Evolutionary conservation across 2,888 invertebrate species (phyloP), one percentile per base, ranked within the genome.

Genomic region (Neoaliturus tenellus): DNA sequence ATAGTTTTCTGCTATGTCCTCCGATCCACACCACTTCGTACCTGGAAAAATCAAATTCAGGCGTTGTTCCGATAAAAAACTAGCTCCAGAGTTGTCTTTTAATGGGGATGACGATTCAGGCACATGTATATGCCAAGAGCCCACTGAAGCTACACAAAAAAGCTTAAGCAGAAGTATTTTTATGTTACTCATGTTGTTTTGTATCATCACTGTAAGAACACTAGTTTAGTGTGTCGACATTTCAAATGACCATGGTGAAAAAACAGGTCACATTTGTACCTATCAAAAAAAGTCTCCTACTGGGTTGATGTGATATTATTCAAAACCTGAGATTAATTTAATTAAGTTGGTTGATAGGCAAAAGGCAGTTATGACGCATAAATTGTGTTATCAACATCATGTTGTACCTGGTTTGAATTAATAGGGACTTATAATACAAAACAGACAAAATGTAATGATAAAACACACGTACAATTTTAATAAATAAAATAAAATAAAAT

Each of bases 21-120:
- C 98, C 0, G 96, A 95, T 20, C 98, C 98, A 89, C 98, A 98
- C 97, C 97, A 97, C 90, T 97, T 97, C 48, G 97, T 97, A 86
- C 97, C 97, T 96, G 89, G 0, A 90, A 90, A 80, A 75, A 75
- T 62, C 31, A 62, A 14, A 62, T 80, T 83, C 10, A 81, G 31
- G 17, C 31, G 28, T 62, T 62, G 62, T 1, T 62, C 62, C 12
- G 62, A 62, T 3, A 62, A 17, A 80, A 8, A 33, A 48, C 28
- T 33, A 20, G 28, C 31, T 14, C 55, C 55, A n/a, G 48, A 48
- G 51, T 48, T 25, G 10, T 25, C 51, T 17, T 78, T 51, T 20
- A 78, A 17, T 25, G 41, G 78, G 5, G 62, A 62, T 28, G 62
- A 62, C 20, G 62, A 17, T 62, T 62, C 62, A 14, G 62, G 62